Base-by-base conservation (phyloP, 2,113 vertebrate genomes). In the Parotia lawesii region DNA sequence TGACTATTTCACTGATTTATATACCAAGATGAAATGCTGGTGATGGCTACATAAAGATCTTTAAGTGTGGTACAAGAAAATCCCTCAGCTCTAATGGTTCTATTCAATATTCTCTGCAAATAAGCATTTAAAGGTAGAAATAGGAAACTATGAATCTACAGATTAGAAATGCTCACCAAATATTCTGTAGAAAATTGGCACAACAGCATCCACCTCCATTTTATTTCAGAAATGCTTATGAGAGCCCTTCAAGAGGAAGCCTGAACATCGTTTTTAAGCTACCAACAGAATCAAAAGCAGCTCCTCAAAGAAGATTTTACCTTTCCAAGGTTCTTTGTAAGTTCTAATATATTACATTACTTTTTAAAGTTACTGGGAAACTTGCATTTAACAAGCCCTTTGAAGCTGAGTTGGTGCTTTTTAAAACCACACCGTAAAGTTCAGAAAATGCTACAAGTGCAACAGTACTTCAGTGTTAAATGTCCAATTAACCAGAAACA, bases 111-210 rank as follows among this genome's bases (percentile, higher is more conserved):
- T 90, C 72, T 86, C 84, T 85, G 54, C 40, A 95, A 96, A 75
- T 44, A 89, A 95, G 57, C 87, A 87, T 88, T 96, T 91, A 69
- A 66, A 91, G 61, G 40, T 54, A 91, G 48, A 90, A 95, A 91
- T n/a, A 28, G 86, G 25, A 65, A 67, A 56, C 38, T 53, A 22
- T 69, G 44, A 94, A 87, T 83, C 54, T 86, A 51, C 37, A 91
- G 33, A 78, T 75, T 7, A 12, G 24, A 79, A 85, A 90, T 20
- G 45, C 22, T 94, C 62, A 79, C 45, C 45, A 73, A 94, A 78
- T 78, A 78, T 78, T 94, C 83, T 67, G 53, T 42, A 88, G 37
- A 50, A 80, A 93, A 77, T 62, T 19, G 23, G 60, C 45, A 80
- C 25, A 75, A 54, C 10, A 67, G 35, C 40, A 40, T 54, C 72